Base-by-base conservation (phyloP, 2,888 invertebrate genomes). In the Eristalinus sepulchralis region DNA sequence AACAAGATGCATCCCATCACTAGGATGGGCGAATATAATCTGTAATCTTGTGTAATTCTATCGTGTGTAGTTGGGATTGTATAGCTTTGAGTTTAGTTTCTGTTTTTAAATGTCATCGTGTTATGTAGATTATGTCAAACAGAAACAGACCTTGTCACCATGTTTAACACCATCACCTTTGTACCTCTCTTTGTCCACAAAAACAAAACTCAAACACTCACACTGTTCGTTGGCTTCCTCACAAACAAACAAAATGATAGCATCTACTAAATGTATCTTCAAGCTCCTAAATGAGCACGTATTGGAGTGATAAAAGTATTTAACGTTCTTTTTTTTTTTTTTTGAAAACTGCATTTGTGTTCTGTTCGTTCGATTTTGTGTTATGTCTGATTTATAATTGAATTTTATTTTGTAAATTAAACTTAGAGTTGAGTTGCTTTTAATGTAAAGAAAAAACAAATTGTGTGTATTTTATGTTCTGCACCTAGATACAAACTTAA, bases 391-490 rank as follows among this genome's bases (percentile, higher is more conserved):
- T 82, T 86, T 79, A 2, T 39, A 2, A 13, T 24, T 57, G 57
- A 22, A 8, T 57, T 24, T 57, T 0, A 11, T 24, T 57, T 57
- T 57, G 57, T 24, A 57, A 17, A 66, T 24, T 53, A 6, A 24
- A 22, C 57, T 24, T 27, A 82, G 10, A 73, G 70, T 86, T 85
- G 10, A 78, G 73, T 86, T 86, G 83, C 86, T 83, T 78, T 60
- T 78, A 82, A 71, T 57, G 6, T 17, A 1, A 27, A 71, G 66
- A 68, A 63, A 53, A 55, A 64, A 57, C 6, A 0, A 64, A 39
- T 68, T 80, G 55, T 85, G 81, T 86, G 66, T 75, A 78, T 86
- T 62, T 85, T 73, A 70, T 72, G 78, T 86, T 86, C 8, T 86
- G 86, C 86, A 86, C 86, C 34, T 73, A 83, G 67, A 59, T 1